These are phyloP conservation scores for Bimastos eiseni DNA, from an alignment of 2,888 invertebrate genomes.

Conservation along the genomic window DNA sequence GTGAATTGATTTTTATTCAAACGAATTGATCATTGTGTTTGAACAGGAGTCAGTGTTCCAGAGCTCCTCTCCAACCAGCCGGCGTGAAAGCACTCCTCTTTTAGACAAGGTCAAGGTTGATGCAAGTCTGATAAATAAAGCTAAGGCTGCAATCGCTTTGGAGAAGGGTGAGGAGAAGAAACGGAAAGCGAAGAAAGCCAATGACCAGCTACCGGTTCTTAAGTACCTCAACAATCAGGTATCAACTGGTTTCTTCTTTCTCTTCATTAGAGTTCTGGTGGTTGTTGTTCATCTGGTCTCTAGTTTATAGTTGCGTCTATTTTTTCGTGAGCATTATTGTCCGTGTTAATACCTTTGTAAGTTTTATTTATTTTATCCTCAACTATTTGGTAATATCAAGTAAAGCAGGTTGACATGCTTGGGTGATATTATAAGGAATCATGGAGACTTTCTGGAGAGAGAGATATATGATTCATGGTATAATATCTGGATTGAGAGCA, in stretches of 20 bases:
- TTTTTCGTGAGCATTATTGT: neutral
- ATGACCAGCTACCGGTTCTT: conserved; percentile 69
- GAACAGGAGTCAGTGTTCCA: conserved; percentile 59
- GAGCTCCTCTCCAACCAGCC: conserved; percentile 74
- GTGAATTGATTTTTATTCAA: neutral
- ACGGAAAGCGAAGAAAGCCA: conserved; percentile 64
- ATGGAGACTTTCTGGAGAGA: no score
- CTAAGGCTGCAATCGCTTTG: conserved; percentile 41
- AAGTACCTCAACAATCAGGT: conserved; percentile 78
- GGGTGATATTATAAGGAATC: no score
- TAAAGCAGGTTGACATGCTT: no score
- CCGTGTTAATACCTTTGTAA: neutral
- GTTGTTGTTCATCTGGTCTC: neutral
- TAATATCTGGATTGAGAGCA: no score
- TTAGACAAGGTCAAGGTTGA: conserved; percentile 60
- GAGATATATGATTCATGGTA: no score
- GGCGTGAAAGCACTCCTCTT: conserved; percentile 70
- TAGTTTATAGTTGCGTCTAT: neutral
- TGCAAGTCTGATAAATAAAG: conserved; percentile 47
- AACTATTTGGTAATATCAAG: no score
- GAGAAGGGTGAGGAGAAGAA: conserved; percentile 42
- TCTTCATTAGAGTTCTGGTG: neutral
- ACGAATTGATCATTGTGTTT: neutral
- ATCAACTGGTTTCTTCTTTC: conserved; percentile 32
- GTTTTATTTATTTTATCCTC: neutral